Evolutionary conservation across 2,797 vertebrate genomes (phyloP), one percentile per base, ranked within the genome.

Genomic region (Okamejei kenojei): DNA sequence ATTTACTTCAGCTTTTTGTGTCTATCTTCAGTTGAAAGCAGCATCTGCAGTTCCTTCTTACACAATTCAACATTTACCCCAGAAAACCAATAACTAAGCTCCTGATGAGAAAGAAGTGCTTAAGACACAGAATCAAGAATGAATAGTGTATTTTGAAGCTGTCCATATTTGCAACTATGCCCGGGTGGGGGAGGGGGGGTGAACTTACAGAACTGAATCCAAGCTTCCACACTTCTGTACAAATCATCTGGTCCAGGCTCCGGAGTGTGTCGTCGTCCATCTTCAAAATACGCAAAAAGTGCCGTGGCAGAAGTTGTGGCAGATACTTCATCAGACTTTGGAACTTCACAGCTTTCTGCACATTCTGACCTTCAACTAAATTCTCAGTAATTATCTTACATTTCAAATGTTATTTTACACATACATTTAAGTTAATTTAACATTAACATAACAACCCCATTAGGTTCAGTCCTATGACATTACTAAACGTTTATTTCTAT

Each of bases 191-290:
- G 1, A 2, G 8, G 17, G 10, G 17, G 73, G 35, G 76, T 17
- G 2, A 76, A 95, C 97, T 96, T 95, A 97, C 97, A 93, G 32
- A 94, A 82, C 94, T 94, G 95, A 97, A 97, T 94, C 97, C 97
- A 94, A 97, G 95, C 93, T 98, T 98, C 97, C 97, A 98, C 0
- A 96, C 96, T 8, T 96, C 94, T 2, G 95, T 94, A 82, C 93
- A 92, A 80, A 98, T 95, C 45, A 97, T 95, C 13, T 94, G 93
- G 90, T 98, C 95, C 94, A 98, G 94, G 68, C 93, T 91, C 93
- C 65, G 94, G 93, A 95, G 76, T 26, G 93, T 74, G 82, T 15
- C 0, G 13, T 9, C 21, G 45, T 94, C 93, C 1, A 38, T 6
- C 54, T 0, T 93, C 76, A 97, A 45, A 11, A 98, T 95, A 54